Evolutionary conservation across 1,140 invertebrate genomes (phyloP).

Genomic region (Forficula auricularia): DNA sequence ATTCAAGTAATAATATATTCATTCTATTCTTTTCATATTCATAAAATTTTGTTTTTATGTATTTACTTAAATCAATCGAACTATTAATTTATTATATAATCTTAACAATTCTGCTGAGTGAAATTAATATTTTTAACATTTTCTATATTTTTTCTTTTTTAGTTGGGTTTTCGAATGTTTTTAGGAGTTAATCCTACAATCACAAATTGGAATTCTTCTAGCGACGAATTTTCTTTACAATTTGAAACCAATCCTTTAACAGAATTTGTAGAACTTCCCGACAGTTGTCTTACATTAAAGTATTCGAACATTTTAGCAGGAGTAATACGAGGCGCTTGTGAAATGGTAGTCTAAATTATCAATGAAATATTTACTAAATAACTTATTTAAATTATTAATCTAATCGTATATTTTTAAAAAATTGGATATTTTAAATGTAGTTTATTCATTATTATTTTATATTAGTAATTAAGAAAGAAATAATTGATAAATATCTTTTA

Average conservation of each 20-base stretch:
- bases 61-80: too few species aligned
- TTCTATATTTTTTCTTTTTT: slow-evolving; percentile 17
- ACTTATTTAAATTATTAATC: too few species aligned
- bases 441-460: slow-evolving; percentile 8
- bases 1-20: slow-evolving; percentile 63
- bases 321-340: slow-evolving; percentile 80
- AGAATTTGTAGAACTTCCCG: slow-evolving; percentile 97
- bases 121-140: slow-evolving; percentile 1
- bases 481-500: too few species aligned
- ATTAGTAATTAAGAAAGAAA: not conserved
- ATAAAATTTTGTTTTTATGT: not conserved
- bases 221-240: slow-evolving; percentile 91
- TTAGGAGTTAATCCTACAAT: slow-evolving; percentile 78
- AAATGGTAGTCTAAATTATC: slow-evolving; percentile 74
- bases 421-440: not conserved
- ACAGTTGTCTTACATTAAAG: slow-evolving; percentile 63
- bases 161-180: slow-evolving; percentile 72
- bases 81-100: too few species aligned
- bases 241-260: slow-evolving; percentile 90
- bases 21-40: slow-evolving; percentile 1
- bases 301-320: slow-evolving; percentile 93
- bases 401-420: slow-evolving; percentile 8
- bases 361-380: too few species aligned
- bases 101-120: not conserved
- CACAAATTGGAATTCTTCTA: slow-evolving; percentile 80